phyloP scores from a whole-genome alignment of 92 coral and sea anemone species.

The Meandrina meandrites region DNA sequence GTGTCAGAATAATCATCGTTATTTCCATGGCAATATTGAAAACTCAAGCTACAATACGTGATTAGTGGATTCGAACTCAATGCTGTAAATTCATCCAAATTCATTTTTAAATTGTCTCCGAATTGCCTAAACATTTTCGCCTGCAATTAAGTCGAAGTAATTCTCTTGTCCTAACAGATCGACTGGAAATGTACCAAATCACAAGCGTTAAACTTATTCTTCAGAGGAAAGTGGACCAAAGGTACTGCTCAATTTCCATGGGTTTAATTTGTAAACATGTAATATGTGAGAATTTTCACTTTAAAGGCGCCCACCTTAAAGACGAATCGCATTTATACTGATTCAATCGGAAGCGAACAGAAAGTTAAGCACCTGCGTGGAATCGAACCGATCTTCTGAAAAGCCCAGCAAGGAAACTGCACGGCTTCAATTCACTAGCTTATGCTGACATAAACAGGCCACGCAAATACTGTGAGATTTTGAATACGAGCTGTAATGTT shows the following conservation, averaged over 20 bases:
- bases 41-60: background rate
- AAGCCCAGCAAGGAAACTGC: too few relatives aligned
- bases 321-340: background rate
- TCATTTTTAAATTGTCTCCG: background rate
- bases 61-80: background rate
- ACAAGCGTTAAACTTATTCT: background rate
- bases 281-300: too few relatives aligned
- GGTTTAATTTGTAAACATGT: background rate
- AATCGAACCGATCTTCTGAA: background rate
- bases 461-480: background rate
- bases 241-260: constrained; percentile 2
- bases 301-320: background rate
- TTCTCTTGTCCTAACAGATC: background rate
- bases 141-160: background rate
- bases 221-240: background rate
- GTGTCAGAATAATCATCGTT: constrained; percentile 29
- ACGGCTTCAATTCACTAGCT: too few relatives aligned
- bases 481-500: background rate
- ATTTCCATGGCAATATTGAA: constrained; percentile 46
- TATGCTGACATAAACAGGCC: background rate
- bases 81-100: background rate
- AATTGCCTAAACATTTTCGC: background rate
- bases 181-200: background rate
- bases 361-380: background rate
- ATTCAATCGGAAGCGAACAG: background rate